Evolutionary conservation across 2,888 invertebrate species (phyloP), one percentile per base, ranked within the genome.

Genomic region (Agonopterix subpropinquella): DNA sequence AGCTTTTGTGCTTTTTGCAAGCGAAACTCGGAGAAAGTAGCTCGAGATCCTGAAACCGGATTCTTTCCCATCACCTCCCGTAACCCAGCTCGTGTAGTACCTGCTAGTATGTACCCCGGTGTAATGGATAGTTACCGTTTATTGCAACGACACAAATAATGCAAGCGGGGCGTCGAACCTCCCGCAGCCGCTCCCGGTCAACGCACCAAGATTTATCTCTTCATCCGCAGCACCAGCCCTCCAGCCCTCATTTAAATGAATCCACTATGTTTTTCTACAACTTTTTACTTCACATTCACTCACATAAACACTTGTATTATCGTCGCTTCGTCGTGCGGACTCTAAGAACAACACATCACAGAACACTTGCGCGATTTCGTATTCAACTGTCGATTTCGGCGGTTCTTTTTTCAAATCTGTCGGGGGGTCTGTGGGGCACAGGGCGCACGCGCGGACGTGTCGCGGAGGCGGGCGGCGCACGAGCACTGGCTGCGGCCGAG

Each of bases 201-300:
- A 78, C 77, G 80, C 76, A 71, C 80, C 70, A 70, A 60, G 67
- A 68, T 66, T 57, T 67, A 70, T 73, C 72, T 72, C 65, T 60
- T 67, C 64, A 67, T 68, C 69, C 66, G 61, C 63, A 62, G 65
- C 58, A 53, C 58, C 63, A 62, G 65, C 58, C 53, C 58, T 55
- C 60, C 61, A 63, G 59, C 64, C 56, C 65, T 56, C 55, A 39
- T 39, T 56, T 52, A 53, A 56, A 58, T 53, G 52, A 57, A 49
- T 47, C 47, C 60, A 57, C 57, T 47, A 47, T 52, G 56, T 51
- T 53, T 54, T 46, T 45, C 53, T 57, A 36, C n/a, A 47, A 43
- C 28, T 41, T 11, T n/a, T 43, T 13, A 11, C 39, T n/a, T n/a
- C 51, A 48, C 49, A 47, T 11, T 13, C 36, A n/a, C 39, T 39